Evolutionary conservation across 2,797 vertebrate species (phyloP).

Genomic region (Pseudomugil tenellus): DNA sequence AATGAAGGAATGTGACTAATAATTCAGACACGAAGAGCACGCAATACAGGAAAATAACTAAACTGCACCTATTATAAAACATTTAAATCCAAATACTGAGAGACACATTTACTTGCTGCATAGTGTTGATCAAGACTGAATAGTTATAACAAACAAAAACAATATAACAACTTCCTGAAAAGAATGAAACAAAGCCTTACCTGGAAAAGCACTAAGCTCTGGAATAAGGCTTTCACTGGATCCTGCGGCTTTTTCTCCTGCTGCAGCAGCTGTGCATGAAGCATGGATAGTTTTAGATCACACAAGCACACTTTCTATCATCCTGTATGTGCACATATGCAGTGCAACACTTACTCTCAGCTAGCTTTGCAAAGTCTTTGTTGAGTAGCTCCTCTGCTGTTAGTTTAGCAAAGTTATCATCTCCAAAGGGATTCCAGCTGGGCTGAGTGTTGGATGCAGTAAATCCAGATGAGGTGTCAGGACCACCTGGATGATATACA

Average conservation of each 20-base stretch:
- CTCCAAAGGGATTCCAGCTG: slow-evolving; percentile 97
- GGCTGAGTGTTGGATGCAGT: slow-evolving; percentile 73
- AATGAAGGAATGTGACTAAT: slow-evolving; percentile 6
- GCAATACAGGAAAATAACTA: neutral
- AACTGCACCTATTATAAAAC: neutral
- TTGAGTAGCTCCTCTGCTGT: slow-evolving; percentile 98
- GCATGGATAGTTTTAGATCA: slow-evolving; percentile 9
- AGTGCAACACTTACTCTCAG: slow-evolving; percentile 83
- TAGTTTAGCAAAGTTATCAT: slow-evolving; percentile 98
- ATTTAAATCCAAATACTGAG: neutral
- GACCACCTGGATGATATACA: slow-evolving; percentile 87
- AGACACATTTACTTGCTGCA: neutral
- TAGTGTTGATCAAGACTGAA: neutral
- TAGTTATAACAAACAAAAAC: neutral
- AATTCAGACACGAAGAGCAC: neutral
- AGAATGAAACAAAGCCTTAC: slow-evolving; percentile 77
- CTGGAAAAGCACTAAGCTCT: slow-evolving; percentile 88
- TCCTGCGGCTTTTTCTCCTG: slow-evolving; percentile 84
- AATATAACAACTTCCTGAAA: slow-evolving; percentile 1
- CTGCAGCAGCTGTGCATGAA: slow-evolving; percentile 78
- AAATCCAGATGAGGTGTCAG: slow-evolving; percentile 69
- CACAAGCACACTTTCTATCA: neutral
- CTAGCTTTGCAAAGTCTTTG: slow-evolving; percentile 96
- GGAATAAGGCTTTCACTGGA: slow-evolving; percentile 89
- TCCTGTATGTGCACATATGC: neutral